phyloP scores from a whole-genome alignment of 2,797 vertebrate species.

The Poeciliopsis infans region DNA sequence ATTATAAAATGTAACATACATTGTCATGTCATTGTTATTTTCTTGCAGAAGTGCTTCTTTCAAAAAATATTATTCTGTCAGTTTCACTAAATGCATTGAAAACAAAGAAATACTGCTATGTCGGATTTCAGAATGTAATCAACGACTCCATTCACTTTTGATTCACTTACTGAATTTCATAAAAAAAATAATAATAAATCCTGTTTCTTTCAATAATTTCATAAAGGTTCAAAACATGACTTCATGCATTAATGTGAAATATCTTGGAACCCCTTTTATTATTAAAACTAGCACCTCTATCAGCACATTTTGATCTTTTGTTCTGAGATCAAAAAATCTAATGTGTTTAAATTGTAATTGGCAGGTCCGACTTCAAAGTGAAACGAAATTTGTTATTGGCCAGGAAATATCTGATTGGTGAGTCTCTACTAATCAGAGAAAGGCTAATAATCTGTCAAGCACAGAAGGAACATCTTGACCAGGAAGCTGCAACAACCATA shows the following conservation, averaged over 20 bases:
- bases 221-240: neutral
- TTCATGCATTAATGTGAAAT: neutral
- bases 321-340: neutral
- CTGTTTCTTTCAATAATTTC: neutral
- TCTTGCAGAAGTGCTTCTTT: neutral
- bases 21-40: neutral
- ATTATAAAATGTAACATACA: neutral
- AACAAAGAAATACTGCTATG: neutral
- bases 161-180: neutral
- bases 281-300: neutral
- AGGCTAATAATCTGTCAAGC: slow-evolving; percentile 71
- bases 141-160: neutral
- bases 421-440: slow-evolving; percentile 69
- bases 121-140: neutral
- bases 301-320: neutral
- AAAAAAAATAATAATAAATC: too few relatives aligned
- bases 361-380: neutral
- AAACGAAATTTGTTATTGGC: neutral
- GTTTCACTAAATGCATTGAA: neutral
- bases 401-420: neutral
- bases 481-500: slow-evolving; percentile 57
- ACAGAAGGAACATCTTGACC: slow-evolving; percentile 66
- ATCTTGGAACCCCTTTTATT: neutral
- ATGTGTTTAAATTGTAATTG: neutral
- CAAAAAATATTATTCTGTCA: neutral